Conservation (phyloP, 2,888 invertebrate species). For the Harmothoe impar region DNA sequence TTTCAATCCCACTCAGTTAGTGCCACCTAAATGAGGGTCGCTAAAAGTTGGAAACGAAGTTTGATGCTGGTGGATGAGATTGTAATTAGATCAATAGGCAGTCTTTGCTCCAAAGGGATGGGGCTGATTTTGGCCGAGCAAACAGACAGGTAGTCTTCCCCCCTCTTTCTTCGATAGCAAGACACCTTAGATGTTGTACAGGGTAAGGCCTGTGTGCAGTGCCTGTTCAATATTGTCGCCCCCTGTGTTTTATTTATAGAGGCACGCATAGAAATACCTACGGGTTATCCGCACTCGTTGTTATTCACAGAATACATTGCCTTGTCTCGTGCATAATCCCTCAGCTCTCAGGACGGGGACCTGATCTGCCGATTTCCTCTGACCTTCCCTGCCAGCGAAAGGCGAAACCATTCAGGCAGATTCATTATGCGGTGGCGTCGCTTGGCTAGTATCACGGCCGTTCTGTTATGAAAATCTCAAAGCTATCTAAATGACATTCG, state of each 20-base stretch:
- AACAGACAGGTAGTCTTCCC: background rate
- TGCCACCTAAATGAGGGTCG: background rate
- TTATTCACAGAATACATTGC: too few relatives aligned
- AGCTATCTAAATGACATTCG: background rate
- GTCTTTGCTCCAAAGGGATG: background rate
- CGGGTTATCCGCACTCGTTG: too few relatives aligned
- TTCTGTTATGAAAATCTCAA: constrained; percentile 29
- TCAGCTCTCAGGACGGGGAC: too few relatives aligned
- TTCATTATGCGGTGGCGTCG: too few relatives aligned
- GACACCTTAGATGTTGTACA: background rate
- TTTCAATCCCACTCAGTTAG: constrained; percentile 7
- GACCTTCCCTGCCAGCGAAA: too few relatives aligned
- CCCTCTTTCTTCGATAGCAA: too few relatives aligned
- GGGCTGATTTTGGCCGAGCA: background rate
- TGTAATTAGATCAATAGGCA: constrained; percentile 36
- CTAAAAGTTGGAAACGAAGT: constrained; percentile 6
- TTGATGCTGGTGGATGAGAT: constrained; percentile 21
- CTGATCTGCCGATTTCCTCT: too few relatives aligned
- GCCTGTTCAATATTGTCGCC: background rate
- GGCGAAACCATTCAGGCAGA: too few relatives aligned
- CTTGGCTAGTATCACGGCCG: background rate
- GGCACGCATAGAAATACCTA: too few relatives aligned
- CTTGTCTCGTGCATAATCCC: too few relatives aligned
- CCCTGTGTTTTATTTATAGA: too few relatives aligned
- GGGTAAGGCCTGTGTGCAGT: background rate